A percentile compares a stretch with the other conserved stretches of the same genome.
Evolutionary conservation across 64 coral and sea anemone species (phyloP).

Genomic region (Actinia tenebrosa): DNA sequence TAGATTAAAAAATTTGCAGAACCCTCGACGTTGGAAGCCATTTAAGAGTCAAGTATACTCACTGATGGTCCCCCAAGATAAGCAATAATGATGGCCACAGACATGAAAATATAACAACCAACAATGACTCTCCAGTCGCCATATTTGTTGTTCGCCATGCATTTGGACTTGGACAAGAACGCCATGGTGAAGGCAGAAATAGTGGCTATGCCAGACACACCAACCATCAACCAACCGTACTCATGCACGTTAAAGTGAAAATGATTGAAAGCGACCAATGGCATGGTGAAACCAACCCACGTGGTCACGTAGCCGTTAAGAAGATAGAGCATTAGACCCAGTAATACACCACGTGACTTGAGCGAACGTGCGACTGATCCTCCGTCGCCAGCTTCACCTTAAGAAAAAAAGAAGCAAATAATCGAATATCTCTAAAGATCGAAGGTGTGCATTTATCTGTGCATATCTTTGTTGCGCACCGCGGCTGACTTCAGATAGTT

Average conservation of each 20-base stretch:
- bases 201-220: slow-evolving; percentile 48
- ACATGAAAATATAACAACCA: slow-evolving; percentile 46
- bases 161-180: slow-evolving; percentile 37
- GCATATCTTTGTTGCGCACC: too few species aligned
- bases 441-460: too few species aligned
- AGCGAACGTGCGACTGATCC: slow-evolving; percentile 26
- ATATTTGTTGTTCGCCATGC: slow-evolving; percentile 22
- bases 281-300: slow-evolving; percentile 62
- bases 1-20: neutral
- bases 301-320: slow-evolving; percentile 67
- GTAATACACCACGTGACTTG: slow-evolving; percentile 53
- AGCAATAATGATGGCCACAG: slow-evolving; percentile 26
- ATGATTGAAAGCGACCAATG: slow-evolving; percentile 56
- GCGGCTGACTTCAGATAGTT: too few species aligned
- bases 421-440: neutral
- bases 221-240: slow-evolving; percentile 70
- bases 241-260: slow-evolving; percentile 28
- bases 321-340: slow-evolving; percentile 57
- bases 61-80: slow-evolving; percentile 64
- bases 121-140: slow-evolving; percentile 35
- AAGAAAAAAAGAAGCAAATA: neutral
- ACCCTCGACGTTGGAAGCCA: neutral
- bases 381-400: slow-evolving; percentile 10
- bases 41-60: slow-evolving; percentile 17
- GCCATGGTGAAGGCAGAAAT: slow-evolving; percentile 25